Evolutionary conservation across 1,140 invertebrate species (phyloP).

Genomic region (Muscidifurax raptorellus): DNA sequence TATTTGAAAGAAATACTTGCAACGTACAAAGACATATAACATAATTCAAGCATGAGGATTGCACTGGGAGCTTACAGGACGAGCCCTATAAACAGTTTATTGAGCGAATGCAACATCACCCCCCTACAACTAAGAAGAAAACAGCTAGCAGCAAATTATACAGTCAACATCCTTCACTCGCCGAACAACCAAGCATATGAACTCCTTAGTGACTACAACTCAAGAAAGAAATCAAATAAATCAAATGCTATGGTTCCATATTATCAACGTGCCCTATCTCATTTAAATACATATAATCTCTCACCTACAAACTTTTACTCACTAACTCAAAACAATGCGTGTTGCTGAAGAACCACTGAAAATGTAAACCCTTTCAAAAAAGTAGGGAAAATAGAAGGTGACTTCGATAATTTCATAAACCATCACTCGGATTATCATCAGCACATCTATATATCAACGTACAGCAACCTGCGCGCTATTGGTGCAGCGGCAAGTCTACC

Average conservation of each 20-base stretch:
- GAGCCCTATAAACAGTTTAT: constrained; percentile 9
- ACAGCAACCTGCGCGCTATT: too few species aligned
- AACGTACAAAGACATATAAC: too few species aligned
- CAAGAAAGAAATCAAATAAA: background rate
- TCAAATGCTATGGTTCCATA: background rate
- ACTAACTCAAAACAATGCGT: background rate
- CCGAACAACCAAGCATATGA: background rate
- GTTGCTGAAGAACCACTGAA: background rate
- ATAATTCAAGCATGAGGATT: background rate
- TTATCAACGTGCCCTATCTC: background rate
- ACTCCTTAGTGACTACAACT: background rate
- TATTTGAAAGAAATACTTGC: too few species aligned
- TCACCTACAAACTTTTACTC: background rate
- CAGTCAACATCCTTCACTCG: background rate
- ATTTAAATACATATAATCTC: background rate
- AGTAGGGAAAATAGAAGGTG: too few species aligned
- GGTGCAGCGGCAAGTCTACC: too few species aligned
- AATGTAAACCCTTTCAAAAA: too few species aligned
- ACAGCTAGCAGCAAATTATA: background rate
- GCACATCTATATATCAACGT: too few species aligned
- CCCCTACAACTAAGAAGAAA: background rate
- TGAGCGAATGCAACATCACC: background rate
- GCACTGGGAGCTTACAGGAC: background rate
- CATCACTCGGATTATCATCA: too few species aligned
- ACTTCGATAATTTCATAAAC: too few species aligned